Evolutionary conservation across 2,888 invertebrate genomes (phyloP).

Genomic region (Drosophila mimetica): DNA sequence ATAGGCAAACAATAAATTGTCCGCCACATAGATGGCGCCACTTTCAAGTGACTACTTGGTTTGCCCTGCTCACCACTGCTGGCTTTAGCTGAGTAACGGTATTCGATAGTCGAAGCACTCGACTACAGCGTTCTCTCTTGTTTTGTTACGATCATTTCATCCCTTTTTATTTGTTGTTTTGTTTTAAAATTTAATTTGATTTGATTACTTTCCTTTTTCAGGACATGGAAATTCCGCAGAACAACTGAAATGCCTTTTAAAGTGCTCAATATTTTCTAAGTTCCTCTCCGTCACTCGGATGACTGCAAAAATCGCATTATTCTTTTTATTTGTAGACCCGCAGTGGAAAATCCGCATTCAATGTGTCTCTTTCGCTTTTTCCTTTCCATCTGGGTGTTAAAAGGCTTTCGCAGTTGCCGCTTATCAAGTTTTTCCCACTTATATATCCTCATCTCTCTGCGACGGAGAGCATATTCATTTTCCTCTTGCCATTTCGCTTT

Average conservation of each 20-base stretch:
- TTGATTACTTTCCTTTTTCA: too few species aligned
- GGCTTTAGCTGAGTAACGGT: too few species aligned
- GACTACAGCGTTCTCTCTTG: too few species aligned
- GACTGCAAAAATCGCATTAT: constrained; percentile 53
- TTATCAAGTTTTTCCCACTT: constrained; percentile 68
- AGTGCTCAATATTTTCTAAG: constrained; percentile 4
- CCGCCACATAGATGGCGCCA: too few species aligned
- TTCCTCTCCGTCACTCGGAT: constrained; percentile 20
- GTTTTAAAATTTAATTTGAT: too few species aligned
- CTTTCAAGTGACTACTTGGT: too few species aligned
- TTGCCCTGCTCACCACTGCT: too few species aligned
- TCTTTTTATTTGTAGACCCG: constrained; percentile 29
- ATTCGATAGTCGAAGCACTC: too few species aligned
- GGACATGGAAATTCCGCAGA: background rate
- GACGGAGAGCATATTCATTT: constrained; percentile 61
- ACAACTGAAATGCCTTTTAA: background rate
- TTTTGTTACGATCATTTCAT: too few species aligned
- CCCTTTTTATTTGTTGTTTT: too few species aligned
- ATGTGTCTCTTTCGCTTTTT: constrained; percentile 17
- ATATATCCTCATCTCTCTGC: constrained; percentile 35
- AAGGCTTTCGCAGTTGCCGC: constrained; percentile 57
- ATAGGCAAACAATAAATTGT: too few species aligned
- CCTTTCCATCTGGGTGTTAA: constrained; percentile 44
- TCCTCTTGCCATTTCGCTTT: constrained; percentile 51
- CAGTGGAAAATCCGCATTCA: constrained; percentile 26